phyloP scores from a whole-genome alignment of 1,140 invertebrate species.

The Pseudobourletiella spinata region DNA sequence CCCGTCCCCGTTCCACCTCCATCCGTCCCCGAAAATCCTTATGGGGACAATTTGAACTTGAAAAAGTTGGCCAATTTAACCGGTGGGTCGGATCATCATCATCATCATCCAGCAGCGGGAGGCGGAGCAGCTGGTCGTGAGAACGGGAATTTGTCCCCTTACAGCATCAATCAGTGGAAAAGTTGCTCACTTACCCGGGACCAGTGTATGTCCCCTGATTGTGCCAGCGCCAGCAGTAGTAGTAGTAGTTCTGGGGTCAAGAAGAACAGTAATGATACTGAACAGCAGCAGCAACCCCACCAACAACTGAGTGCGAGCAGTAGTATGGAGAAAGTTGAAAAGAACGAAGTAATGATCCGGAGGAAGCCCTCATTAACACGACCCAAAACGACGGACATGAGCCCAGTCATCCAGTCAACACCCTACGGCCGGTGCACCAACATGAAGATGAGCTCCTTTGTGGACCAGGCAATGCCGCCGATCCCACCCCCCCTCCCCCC shows the following conservation, averaged over 20 bases:
- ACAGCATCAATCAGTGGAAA: neutral
- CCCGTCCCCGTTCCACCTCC: neutral
- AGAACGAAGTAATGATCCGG: slow-evolving; percentile 6
- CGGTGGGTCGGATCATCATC: too few species aligned
- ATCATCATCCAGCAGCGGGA: too few species aligned
- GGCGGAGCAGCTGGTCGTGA: neutral
- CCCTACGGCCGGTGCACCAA: neutral
- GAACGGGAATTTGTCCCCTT: neutral
- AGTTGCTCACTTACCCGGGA: neutral
- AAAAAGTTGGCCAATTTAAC: slow-evolving; percentile 2
- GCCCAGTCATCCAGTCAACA: slow-evolving; percentile 5
- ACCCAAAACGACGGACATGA: slow-evolving; percentile 5
- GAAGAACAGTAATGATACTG: neutral
- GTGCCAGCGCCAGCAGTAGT: neutral
- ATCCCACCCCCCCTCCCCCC: slow-evolving; percentile 29
- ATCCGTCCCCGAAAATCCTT: neutral
- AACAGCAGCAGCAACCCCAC: neutral
- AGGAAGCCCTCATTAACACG: slow-evolving; percentile 10
- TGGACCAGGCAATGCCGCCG: slow-evolving; percentile 14
- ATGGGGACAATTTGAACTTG: neutral
- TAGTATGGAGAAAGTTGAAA: slow-evolving; percentile 1
- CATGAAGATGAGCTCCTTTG: neutral
- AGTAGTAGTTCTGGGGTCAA: neutral
- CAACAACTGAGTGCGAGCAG: neutral
- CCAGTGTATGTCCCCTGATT: neutral